phyloP scores from a whole-genome alignment of 2,113 vertebrate genomes.

The Rhinoptilus africanus region DNA sequence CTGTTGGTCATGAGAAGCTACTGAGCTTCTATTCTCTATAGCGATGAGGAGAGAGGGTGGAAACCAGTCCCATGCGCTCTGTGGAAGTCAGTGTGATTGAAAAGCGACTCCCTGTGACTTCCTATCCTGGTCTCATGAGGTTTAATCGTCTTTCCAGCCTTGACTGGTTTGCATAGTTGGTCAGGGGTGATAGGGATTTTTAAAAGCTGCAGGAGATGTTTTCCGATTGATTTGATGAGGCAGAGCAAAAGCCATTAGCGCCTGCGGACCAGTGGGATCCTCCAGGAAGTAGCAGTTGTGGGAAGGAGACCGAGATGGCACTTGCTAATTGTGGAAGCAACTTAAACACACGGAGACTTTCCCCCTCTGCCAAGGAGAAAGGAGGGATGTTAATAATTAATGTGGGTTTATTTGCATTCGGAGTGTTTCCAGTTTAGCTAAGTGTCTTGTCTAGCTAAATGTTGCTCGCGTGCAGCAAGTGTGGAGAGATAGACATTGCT shows the following conservation, averaged over 20 bases:
- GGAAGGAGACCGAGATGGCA: not conserved
- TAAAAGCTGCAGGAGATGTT: not conserved
- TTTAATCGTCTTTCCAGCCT: not conserved
- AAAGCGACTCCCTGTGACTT: not conserved
- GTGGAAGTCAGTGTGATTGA: not conserved
- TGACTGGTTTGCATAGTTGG: not conserved
- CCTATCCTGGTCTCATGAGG: not conserved
- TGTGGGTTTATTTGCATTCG: not conserved
- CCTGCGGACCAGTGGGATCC: not conserved
- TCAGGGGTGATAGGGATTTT: not conserved
- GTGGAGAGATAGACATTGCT: not conserved
- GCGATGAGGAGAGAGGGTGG: not conserved
- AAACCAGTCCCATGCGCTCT: not conserved
- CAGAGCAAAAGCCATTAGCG: not conserved
- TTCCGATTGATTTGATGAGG: not conserved
- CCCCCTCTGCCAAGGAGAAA: not conserved
- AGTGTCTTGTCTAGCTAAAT: not conserved
- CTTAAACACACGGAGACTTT: not conserved
- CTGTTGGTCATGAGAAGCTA: not conserved
- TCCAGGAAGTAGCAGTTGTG: not conserved
- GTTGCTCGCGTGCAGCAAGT: rapidly evolving
- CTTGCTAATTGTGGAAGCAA: not conserved
- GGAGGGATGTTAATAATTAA: not conserved
- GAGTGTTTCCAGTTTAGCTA: not conserved
- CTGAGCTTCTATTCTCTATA: not conserved